These are phyloP conservation scores for Syngnathus floridae DNA, from an alignment of 2,113 vertebrate genomes.

Conservation along the genomic window DNA sequence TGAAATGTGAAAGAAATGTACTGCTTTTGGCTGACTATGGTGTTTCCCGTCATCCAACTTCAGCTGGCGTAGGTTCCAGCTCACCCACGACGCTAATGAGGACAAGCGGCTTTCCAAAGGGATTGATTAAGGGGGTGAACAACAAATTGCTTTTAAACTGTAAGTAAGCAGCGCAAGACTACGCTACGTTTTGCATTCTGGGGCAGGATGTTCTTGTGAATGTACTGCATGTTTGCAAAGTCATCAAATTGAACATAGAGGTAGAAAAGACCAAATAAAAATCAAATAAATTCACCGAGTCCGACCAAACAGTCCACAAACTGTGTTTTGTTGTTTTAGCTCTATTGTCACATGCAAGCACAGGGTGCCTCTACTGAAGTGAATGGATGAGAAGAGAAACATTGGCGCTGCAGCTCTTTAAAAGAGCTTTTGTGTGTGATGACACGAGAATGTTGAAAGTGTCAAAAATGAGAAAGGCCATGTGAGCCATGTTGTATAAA, in stretches of 20 bases:
- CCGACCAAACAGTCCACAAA: not conserved
- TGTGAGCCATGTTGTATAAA: not conserved
- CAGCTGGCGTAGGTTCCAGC: not conserved
- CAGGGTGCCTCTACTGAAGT: not conserved
- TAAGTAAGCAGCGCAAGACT: not conserved
- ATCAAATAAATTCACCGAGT: not conserved
- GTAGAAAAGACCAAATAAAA: not conserved
- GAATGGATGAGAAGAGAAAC: not conserved
- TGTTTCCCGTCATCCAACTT: not conserved
- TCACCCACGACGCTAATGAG: not conserved
- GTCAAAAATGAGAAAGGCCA: not conserved
- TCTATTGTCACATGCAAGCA: not conserved
- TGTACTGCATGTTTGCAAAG: not conserved
- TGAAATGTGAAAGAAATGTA: not conserved
- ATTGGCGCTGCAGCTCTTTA: not conserved
- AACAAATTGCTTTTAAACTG: not conserved
- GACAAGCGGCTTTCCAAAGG: not conserved
- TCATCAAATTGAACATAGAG: not conserved
- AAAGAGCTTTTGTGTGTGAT: not conserved
- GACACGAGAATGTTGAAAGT: not conserved
- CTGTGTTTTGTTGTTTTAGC: not conserved
- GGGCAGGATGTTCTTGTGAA: not conserved
- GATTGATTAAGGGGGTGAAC: not conserved
- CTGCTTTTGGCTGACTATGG: not conserved
- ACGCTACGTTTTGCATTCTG: not conserved